Percentiles rank a stretch among this genome's conserved stretches.
phyloP scores from a whole-genome alignment of 2,113 vertebrate genomes.

The Oncorhynchus keta region DNA sequence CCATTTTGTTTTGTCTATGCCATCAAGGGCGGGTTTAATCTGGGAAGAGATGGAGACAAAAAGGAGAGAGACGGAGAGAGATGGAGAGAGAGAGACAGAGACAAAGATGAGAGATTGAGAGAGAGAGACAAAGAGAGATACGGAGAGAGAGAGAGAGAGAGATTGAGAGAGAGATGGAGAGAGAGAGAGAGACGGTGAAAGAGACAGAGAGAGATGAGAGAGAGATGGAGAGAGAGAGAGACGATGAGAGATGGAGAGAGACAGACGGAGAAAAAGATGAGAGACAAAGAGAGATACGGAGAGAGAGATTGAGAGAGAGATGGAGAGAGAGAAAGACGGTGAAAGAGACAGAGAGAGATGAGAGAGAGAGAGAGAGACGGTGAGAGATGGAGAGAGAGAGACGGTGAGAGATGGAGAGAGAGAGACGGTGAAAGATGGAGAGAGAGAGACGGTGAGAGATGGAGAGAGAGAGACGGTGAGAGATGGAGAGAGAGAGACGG shows the following conservation, averaged over 20 bases:
- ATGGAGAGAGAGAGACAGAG: slow-evolving; percentile 3
- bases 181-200: too few species aligned
- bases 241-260: background rate
- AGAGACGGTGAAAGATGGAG: slow-evolving; percentile 2
- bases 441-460: slow-evolving; percentile 8
- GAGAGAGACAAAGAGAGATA: slow-evolving; percentile 7
- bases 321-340: too few species aligned
- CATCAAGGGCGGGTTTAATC: background rate
- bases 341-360: too few species aligned
- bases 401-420: slow-evolving; percentile 3
- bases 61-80: background rate
- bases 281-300: background rate
- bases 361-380: background rate
- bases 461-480: background rate
- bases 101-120: slow-evolving; percentile 4
- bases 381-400: slow-evolving; percentile 9
- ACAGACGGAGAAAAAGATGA: background rate
- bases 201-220: background rate
- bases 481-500: too few species aligned
- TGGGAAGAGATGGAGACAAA: background rate
- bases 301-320: background rate
- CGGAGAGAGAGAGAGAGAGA: background rate
- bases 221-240: background rate
- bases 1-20: background rate
- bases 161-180: too few species aligned